Percentiles rank a stretch among this genome's conserved stretches.
Conservation (phyloP, 2,113 vertebrate species). For the Myotis davidii region DNA sequence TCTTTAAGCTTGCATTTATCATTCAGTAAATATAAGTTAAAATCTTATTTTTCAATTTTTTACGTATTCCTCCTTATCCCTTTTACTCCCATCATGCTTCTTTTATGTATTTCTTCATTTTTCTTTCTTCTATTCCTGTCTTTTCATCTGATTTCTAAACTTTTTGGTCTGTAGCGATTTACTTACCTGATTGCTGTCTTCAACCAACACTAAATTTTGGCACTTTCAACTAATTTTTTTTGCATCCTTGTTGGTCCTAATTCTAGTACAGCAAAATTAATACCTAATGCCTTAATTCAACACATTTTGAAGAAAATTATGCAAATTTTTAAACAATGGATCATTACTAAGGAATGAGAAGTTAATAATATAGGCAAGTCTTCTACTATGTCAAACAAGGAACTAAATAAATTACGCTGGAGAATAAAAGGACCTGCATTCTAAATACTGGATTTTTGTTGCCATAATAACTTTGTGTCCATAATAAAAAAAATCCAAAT, state of each 20-base stretch:
- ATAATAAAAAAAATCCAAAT: background rate
- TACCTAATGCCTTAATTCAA: background rate
- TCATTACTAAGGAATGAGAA: background rate
- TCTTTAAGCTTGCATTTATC: background rate
- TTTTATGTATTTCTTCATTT: background rate
- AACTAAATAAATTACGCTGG: background rate
- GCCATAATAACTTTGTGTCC: background rate
- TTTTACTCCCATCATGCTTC: background rate
- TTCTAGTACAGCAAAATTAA: background rate
- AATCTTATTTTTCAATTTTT: background rate
- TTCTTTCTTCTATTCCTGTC: background rate
- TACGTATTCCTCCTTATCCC: background rate
- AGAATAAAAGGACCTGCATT: background rate
- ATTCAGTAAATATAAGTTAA: background rate
- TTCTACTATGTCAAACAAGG: background rate
- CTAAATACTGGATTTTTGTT: background rate
- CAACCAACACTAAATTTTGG: background rate
- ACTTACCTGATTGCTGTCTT: background rate
- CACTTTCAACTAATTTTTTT: background rate
- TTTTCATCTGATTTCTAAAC: background rate
- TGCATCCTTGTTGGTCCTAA: background rate
- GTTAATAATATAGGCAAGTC: background rate
- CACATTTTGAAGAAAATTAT: background rate
- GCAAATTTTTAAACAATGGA: background rate
- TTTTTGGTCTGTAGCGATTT: background rate